Evolutionary conservation across 2,113 vertebrate genomes (phyloP), one percentile per base, ranked within the genome.

Genomic region (Ammodramus savannarum): DNA sequence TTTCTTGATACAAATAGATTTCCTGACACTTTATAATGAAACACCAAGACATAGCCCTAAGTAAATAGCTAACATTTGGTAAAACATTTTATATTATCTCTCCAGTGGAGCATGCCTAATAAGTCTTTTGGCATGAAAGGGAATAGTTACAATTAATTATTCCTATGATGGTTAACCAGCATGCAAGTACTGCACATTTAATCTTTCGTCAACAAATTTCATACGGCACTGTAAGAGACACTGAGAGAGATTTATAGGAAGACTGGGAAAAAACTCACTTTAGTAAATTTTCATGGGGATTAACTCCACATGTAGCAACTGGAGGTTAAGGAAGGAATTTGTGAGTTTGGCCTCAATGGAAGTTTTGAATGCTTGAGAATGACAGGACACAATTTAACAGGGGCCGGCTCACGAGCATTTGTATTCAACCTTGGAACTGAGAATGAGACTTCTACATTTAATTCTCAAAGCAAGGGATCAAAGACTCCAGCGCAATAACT

Each of bases 381-480:
- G 91, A 84, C 71, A 82, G 31, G 38, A 85, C 39, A 51, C 54
- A 74, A 85, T 67, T 67, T 59, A 72, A 43, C 23, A 62, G 16
- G 6, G 44, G 13, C 27, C 5, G 11, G 44, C 31, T 85, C 57
- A 59, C 1, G 2, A 81, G 62, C 57, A 93, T 89, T 91, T 94
- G 85, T 85, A 59, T 75, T 91, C 90, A 87, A 71, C 69, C 84
- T 94, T 85, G 81, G 87, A 81, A 52, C 48, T 36, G 15, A 92
- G 80, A 85, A 57, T 38, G 54, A 80, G 65, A 86, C 21, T 87
- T 87, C 31, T 48, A 44, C 18, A 63, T 74, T 95, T 93, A 77
- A 78, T 82, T 93, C 73, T 87, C 68, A 76, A 87, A 82, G 71
- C 58, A 52, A 85, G 26, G 34, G 46, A 89, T 74, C 69, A 78